Percentiles rank a stretch among this genome's conserved stretches.
These are phyloP conservation scores for Limnephilus auricula DNA, from an alignment of 2,888 invertebrate species.

Conservation along the genomic window DNA sequence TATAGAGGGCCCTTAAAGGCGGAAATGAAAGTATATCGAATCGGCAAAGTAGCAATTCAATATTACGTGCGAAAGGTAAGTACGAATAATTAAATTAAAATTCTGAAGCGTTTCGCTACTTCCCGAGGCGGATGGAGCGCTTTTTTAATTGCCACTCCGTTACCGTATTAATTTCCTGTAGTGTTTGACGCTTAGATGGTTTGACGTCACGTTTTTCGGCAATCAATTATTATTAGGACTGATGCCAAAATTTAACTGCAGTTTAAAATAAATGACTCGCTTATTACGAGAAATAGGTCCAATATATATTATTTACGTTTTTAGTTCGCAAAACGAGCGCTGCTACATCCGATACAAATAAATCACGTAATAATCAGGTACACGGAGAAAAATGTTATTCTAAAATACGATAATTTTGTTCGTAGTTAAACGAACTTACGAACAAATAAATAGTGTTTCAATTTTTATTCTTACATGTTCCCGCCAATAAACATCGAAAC, in stretches of 20 bases:
- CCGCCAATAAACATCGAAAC: too few species aligned
- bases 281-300: neutral
- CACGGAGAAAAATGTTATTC: too few species aligned
- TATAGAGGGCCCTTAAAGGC: neutral
- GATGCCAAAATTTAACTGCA: neutral
- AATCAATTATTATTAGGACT: neutral
- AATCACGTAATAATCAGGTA: too few species aligned
- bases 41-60: neutral
- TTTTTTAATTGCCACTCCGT: constrained; percentile 24
- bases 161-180: constrained; percentile 7
- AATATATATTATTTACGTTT: neutral
- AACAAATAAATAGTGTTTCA: too few species aligned
- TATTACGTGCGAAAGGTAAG: neutral
- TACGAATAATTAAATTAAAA: neutral
- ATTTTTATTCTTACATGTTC: too few species aligned
- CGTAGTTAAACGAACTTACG: too few species aligned
- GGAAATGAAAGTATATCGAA: neutral
- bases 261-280: neutral
- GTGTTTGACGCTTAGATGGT: neutral
- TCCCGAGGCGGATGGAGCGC: neutral
- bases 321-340: neutral
- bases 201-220: neutral
- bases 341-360: neutral
- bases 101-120: neutral
- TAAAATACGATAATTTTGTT: too few species aligned